Base-by-base conservation (phyloP, 2,888 invertebrate genomes). In the Cyclophora punctaria region DNA sequence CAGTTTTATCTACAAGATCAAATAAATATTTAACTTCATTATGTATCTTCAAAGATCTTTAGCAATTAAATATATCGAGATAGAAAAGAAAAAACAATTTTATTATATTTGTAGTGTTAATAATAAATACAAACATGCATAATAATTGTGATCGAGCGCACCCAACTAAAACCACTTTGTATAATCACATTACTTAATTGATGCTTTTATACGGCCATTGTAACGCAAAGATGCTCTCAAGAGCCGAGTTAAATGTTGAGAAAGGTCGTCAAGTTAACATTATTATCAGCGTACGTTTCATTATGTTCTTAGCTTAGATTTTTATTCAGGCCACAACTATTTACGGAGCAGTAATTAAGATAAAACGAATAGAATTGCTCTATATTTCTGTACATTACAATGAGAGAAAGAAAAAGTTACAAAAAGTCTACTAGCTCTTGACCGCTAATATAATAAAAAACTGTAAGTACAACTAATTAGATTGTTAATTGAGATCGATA, bases 151-250 rank as follows among this genome's bases (percentile, higher is more conserved):
- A 56, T 47, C 51, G 52, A 60, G 48, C 56, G 50, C 56, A 51
- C 48, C 47, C 53, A 52, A 55, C 58, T 58, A 62, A 61, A 52
- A 58, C 60, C 58, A 62, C 55, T 67, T 62, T 59, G 62, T 64
- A 59, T 63, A 58, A 51, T 56, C 51, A 57, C 58, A 67, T 58
- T 58, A 58, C 55, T 58, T 70, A 64, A 67, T 68, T 66, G 65
- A 55, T 53, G 53, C 56, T 37, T 66, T 60, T 63, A 63, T 64
- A 62, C 58, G 58, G 50, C 63, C 59, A 71, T 73, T 73, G 70
- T 71, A 52, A 64, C 60, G 58, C 53, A 54, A 57, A 63, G 54
- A 56, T 56, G 56, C 53, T 62, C 59, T 58, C 60, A 58, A 63
- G 56, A 57, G 62, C 63, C 57, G 60, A 62, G 59, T 58, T 57